Percentiles rank a stretch among this genome's conserved stretches.
phyloP scores from a whole-genome alignment of 2,888 invertebrate species.

The Folsomia candida region DNA sequence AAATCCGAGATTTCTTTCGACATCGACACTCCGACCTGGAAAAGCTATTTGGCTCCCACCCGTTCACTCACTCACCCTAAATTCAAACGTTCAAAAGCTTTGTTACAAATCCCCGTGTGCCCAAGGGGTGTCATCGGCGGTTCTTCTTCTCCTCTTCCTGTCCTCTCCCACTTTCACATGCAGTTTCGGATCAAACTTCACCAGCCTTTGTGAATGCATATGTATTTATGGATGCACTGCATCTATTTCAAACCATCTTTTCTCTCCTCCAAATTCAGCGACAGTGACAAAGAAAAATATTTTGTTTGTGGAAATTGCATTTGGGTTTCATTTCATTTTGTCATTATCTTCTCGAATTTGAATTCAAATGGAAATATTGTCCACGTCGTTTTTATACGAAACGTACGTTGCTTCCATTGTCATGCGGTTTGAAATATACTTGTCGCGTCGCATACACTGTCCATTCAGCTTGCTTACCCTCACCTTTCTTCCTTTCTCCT shows the following conservation, averaged over 20 bases:
- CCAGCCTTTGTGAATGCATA: constrained; percentile 5
- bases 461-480: too few species aligned
- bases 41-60: constrained; percentile 31
- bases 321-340: neutral
- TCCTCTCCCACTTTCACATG: neutral
- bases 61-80: constrained; percentile 21
- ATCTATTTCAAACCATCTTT: constrained; percentile 16
- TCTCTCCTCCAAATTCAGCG: neutral
- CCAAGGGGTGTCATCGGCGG: constrained; percentile 48
- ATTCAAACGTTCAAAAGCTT: constrained; percentile 29
- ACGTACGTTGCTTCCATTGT: too few species aligned
- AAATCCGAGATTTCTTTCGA: neutral
- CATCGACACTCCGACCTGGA: constrained; percentile 13
- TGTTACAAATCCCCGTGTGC: constrained; percentile 48
- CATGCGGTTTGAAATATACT: too few species aligned
- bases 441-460: too few species aligned
- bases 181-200: neutral
- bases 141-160: too few species aligned
- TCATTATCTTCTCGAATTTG: neutral
- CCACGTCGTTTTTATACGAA: too few species aligned
- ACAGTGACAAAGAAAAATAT: neutral
- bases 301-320: neutral
- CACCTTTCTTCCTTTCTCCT: too few species aligned
- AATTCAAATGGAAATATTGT: neutral
- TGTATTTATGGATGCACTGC: too few species aligned